Base-by-base conservation (phyloP, 2,888 invertebrate species). In the Caenorhabditis sp. region DNA sequence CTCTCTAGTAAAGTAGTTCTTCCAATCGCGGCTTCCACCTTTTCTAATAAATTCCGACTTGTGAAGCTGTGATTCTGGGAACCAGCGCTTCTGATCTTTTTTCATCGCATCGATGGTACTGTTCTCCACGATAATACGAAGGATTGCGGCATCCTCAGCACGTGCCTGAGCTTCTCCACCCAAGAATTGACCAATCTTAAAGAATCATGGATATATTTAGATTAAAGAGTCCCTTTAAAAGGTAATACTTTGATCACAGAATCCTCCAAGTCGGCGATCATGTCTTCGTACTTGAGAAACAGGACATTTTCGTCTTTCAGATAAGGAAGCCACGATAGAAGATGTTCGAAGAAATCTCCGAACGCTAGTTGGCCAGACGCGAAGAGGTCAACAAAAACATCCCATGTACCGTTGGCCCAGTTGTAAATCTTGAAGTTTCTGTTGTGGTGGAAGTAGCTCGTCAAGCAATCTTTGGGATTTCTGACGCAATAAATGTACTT, bases 401-500 rank as follows among this genome's bases (percentile, higher is more conserved):
- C 70, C 70, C 70, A 78, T 7, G 86, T 81, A 11, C 88, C 88
- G 35, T 82, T 66, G 9, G 71, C 78, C 79, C 81, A 88, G 63
- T 88, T 84, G 79, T 86, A 86, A 73, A 86, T 84, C 66, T 87
- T 88, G 84, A 88, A 88, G 73, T 86, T 87, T 24, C 83, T 81
- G 61, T 86, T 87, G 76, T 87, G 84, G 56, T 83, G 83, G 71
- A 59, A 85, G 53, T 81, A 82, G 58, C 80, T 82, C 45, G 79
- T 82, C 24, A 87, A 71, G 48, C 86, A 87, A 61, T 89, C 89
- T 61, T 89, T 89, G 5, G 89, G 89, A 39, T 89, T 89, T 15
- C 89, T 73, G 20, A 84, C 87, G 24, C 83, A 85, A 66, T 81
- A 88, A 61, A 89, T 86, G 83, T 89, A 89, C 73, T 89, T 88